Evolutionary conservation across 2,888 invertebrate species (phyloP), one percentile per base, ranked within the genome.

Genomic region (Ecliptopera silaceata): DNA sequence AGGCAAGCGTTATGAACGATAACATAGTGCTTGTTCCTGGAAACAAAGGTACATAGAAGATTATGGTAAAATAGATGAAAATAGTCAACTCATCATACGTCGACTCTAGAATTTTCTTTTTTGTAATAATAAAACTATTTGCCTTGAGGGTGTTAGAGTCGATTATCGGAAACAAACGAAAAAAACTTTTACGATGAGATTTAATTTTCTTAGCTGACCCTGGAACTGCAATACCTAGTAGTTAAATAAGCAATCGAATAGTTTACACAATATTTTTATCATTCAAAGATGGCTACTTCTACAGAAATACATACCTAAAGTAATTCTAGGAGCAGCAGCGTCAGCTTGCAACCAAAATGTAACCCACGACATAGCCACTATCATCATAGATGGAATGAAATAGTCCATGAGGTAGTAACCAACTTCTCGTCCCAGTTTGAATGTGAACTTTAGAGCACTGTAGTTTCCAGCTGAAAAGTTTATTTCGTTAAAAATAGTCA

Each of bases 351-450:
- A 82, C 97, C 97, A 97, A 79, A 97, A 97, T 0, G 97, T 96
- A 10, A 97, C 96, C 97, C 97, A 97, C 0, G 97, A 97, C 71
- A 96, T 96, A 4, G 95, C 95, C 1, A 97, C 97, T 70, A 97
- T 94, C 77, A 97, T 93, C 91, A 97, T 96, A 5, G 97, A 97
- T 2, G 97, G 97, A 62, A 97, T 93, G 69, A 96, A 97, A 77
- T 96, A 97, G 73, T 97, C 97, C 95, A 97, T 95, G 62, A 97
- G 92, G 79, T 97, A 97, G 79, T 95, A 97, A 20, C 97, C 97
- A 65, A 96, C 95, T 87, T 96, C 96, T 42, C 96, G 93, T 0
- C 94, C 94, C 42, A 97, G 83, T 72, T 95, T 94, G 70, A 97
- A 96, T 2, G 95, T 94, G 73, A 97, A 96, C 56, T 94, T 94